phyloP scores from a whole-genome alignment of 1,140 invertebrate genomes.

The Pararge aegeria region DNA sequence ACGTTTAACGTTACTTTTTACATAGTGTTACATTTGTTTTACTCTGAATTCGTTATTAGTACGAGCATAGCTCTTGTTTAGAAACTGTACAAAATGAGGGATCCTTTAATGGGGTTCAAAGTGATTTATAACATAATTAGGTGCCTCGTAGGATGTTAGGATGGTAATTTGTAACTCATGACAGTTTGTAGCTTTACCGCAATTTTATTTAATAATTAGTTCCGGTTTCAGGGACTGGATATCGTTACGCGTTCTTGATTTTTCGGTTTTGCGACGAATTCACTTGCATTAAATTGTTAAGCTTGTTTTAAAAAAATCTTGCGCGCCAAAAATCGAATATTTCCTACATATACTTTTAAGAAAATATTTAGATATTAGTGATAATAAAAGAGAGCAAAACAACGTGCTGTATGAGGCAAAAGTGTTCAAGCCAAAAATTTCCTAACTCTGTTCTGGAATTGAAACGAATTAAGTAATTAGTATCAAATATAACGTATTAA shows the following conservation, averaged over 20 bases:
- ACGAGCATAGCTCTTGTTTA: neutral
- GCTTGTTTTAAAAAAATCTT: too few relatives aligned
- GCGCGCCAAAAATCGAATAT: too few relatives aligned
- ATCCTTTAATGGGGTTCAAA: neutral
- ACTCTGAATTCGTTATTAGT: neutral
- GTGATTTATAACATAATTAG: constrained; percentile 14
- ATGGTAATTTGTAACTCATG: constrained; percentile 10
- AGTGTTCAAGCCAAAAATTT: too few relatives aligned
- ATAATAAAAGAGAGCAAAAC: too few relatives aligned
- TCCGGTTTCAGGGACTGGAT: neutral
- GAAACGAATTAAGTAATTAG: too few relatives aligned
- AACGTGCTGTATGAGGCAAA: too few relatives aligned
- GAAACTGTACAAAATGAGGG: neutral
- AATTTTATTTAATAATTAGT: constrained; percentile 15
- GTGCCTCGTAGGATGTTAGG: constrained; percentile 1
- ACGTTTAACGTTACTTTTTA: too few relatives aligned
- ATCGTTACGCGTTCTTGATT: neutral
- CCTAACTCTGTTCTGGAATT: too few relatives aligned
- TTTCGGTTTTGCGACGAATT: neutral
- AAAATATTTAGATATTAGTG: too few relatives aligned
- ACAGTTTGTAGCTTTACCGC: neutral
- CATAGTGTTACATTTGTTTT: neutral
- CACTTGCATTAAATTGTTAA: too few relatives aligned
- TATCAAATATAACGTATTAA: neutral
- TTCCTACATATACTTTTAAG: too few relatives aligned